Evolutionary conservation across 2,888 invertebrate species (phyloP).

Genomic region (Byasa hedistus): DNA sequence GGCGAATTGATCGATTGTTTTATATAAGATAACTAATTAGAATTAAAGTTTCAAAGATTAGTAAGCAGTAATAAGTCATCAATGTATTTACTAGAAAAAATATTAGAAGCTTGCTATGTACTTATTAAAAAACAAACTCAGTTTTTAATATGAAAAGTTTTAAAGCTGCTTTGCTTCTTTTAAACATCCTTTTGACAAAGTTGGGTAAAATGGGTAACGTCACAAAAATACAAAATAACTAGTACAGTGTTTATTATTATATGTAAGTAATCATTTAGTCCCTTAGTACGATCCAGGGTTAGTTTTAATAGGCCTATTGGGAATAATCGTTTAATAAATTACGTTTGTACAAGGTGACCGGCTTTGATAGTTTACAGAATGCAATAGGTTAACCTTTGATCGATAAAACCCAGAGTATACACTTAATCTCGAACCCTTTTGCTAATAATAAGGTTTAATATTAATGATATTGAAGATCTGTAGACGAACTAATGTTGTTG

Average conservation of each 20-base stretch:
- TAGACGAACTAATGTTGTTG: not conserved
- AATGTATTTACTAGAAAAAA: too few species aligned
- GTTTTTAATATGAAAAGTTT: too few species aligned
- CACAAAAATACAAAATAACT: not conserved
- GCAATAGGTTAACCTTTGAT: slow-evolving; percentile 30
- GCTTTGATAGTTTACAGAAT: slow-evolving; percentile 32
- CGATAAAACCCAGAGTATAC: slow-evolving; percentile 27
- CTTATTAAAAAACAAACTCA: too few species aligned
- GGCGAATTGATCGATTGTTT: too few species aligned
- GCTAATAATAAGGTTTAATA: slow-evolving; percentile 12
- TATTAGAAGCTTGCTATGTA: too few species aligned
- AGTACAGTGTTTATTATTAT: too few species aligned
- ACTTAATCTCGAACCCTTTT: slow-evolving; percentile 22
- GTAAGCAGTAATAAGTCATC: too few species aligned
- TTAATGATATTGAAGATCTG: not conserved
- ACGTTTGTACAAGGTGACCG: slow-evolving; percentile 42
- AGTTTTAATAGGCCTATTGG: not conserved
- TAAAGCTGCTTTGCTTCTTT: too few species aligned
- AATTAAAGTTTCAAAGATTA: too few species aligned
- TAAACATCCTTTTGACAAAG: not conserved
- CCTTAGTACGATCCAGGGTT: not conserved
- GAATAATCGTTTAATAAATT: slow-evolving; percentile 36
- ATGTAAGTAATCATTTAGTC: not conserved
- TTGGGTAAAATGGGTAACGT: not conserved
- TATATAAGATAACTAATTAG: too few species aligned